Evolutionary conservation across 2,113 vertebrate species (phyloP).

Genomic region (Neolamprologus kungweensis): DNA sequence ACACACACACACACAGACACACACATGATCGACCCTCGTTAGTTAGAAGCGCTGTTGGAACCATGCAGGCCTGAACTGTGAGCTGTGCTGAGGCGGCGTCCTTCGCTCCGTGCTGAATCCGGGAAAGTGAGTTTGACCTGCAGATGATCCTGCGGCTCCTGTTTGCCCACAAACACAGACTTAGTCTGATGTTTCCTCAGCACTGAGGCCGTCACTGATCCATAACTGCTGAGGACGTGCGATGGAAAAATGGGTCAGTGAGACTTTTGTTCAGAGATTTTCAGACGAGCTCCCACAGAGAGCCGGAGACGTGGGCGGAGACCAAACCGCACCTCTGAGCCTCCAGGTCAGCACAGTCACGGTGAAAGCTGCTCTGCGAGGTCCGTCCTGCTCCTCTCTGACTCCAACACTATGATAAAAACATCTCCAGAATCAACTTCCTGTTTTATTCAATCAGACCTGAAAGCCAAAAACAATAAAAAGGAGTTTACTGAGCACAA

Average conservation of each 20-base stretch:
- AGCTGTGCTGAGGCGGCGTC: too few species aligned
- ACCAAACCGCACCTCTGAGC: neutral
- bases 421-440: neutral
- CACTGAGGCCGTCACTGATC: conserved; percentile 7
- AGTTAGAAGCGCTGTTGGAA: too few species aligned
- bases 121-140: neutral
- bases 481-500: neutral
- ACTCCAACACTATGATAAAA: neutral
- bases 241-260: neutral
- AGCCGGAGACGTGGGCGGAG: neutral
- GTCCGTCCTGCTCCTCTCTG: neutral
- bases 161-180: neutral
- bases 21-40: neutral
- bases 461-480: neutral
- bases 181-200: accelerated
- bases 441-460: neutral
- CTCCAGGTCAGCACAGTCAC: neutral
- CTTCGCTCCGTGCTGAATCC: neutral
- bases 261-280: neutral
- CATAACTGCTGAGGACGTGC: conserved; percentile 14
- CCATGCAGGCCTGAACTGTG: too few species aligned
- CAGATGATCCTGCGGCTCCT: neutral
- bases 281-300: conserved; percentile 16
- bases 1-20: neutral
- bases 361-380: neutral